Conservation (phyloP, 1,140 invertebrate genomes). For the Caenorhabditis inopinata region DNA sequence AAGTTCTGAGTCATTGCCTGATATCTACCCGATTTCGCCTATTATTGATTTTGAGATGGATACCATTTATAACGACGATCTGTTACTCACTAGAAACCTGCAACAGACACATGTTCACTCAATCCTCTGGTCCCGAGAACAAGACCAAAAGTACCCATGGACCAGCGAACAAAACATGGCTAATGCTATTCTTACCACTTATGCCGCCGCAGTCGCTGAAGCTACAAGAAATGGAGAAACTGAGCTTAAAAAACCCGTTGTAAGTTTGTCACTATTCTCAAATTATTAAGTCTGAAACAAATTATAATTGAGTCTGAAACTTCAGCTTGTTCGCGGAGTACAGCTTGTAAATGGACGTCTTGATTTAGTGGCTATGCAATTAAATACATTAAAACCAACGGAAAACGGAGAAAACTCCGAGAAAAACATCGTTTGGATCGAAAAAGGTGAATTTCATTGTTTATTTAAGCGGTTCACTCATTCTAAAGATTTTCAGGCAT, state of each 20-base stretch:
- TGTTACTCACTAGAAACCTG: background rate
- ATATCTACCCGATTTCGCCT: slow-evolving; percentile 60
- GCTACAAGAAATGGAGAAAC: slow-evolving; percentile 30
- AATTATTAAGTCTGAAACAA: too few relatives aligned
- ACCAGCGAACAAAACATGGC: slow-evolving; percentile 64
- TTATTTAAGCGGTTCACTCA: too few relatives aligned
- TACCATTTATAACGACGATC: slow-evolving; percentile 59
- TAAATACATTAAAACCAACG: slow-evolving; percentile 56
- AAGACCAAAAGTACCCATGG: slow-evolving; percentile 65
- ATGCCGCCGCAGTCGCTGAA: slow-evolving; percentile 62
- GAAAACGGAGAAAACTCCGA: slow-evolving; percentile 30
- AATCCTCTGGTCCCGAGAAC: slow-evolving; percentile 54
- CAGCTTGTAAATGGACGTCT: slow-evolving; percentile 60
- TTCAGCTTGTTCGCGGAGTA: slow-evolving; percentile 53
- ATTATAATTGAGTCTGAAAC: background rate
- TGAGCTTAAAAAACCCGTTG: slow-evolving; percentile 1
- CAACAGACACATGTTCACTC: slow-evolving; percentile 39
- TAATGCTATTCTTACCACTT: slow-evolving; percentile 58
- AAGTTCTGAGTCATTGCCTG: slow-evolving; percentile 43
- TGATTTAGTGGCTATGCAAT: slow-evolving; percentile 60
- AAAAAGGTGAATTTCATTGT: slow-evolving; percentile 59
- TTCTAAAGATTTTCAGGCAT: too few relatives aligned
- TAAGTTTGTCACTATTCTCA: too few relatives aligned
- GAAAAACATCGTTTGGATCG: slow-evolving; percentile 63
- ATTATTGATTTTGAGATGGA: slow-evolving; percentile 56